Base-by-base conservation (phyloP, 2,113 vertebrate genomes). In the Scomber japonicus region DNA sequence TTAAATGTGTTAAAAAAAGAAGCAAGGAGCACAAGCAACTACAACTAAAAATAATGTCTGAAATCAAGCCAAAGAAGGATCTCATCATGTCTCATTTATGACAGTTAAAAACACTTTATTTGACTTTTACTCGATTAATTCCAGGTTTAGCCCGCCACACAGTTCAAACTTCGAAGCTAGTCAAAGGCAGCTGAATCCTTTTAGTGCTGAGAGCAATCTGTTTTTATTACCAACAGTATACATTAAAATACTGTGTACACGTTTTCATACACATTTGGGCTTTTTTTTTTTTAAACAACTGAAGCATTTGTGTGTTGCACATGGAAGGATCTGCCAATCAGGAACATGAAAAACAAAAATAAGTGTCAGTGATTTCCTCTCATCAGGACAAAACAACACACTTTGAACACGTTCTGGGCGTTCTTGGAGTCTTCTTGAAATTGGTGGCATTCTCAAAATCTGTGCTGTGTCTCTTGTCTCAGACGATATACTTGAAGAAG, bases 221-320 rank as follows among this genome's bases (percentile, higher is more conserved):
- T 91, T 40, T 40, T 93, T 93, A 93, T 93, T 93, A 91, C 81
- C 88, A 91, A 82, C 80, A 84, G 82, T 84, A 84, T 90, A 92
- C 90, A 90, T 89, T 84, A 92, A 91, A 92, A 91, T 90, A 90
- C 78, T 89, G 88, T 88, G 89, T 90, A 89, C 80, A 87, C n/a
- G 57, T 81, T 80, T 80, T 90, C 64, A 93, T 85, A 93, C 90
- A 91, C 83, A 83, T 89, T 86, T 73, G 15, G 51, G 80, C 53
- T 46, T 75, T 65, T 64, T 55, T 62, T 53, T 69, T 75, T 81
- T 78, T 73, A 51, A 67, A 88, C 76, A 90, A 81, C 65, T 85
- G 79, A 89, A 84, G 77, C 80, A 69, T 88, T 76, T 87, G 80
- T 88, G 80, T 90, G 87, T 84, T 79, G 87, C 81, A 88, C 87